Evolutionary conservation across 2,797 vertebrate genomes (phyloP).

Genomic region (Sparus aurata): DNA sequence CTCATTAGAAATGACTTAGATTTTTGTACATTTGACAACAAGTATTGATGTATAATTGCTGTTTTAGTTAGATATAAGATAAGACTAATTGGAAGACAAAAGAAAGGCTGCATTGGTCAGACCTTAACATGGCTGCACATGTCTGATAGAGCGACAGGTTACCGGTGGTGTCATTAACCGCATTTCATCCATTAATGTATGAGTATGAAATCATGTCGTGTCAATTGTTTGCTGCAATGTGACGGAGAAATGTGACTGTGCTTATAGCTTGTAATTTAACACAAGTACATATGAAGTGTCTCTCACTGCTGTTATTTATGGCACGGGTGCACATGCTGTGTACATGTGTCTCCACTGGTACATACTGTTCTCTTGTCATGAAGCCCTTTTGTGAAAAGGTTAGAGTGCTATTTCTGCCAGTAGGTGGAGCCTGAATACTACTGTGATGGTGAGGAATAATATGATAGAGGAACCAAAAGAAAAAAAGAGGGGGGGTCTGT

Average conservation of each 20-base stretch:
- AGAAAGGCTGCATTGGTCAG: not conserved
- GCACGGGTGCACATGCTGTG: slow-evolving; percentile 15
- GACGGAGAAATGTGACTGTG: slow-evolving; percentile 2
- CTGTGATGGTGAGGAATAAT: not conserved
- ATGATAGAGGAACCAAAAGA: not conserved
- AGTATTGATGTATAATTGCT: not conserved
- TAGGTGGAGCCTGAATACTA: slow-evolving; percentile 57
- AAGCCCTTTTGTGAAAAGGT: slow-evolving; percentile 31
- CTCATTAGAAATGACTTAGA: not conserved
- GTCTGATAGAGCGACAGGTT: not conserved
- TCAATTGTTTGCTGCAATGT: not conserved
- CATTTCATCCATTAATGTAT: not conserved
- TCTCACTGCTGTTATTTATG: slow-evolving; percentile 40
- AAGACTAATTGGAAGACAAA: not conserved
- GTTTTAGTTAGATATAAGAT: not conserved
- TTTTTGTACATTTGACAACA: not conserved
- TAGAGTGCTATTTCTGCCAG: slow-evolving; percentile 51
- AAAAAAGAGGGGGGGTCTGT: too few relatives aligned
- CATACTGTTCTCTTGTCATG: slow-evolving; percentile 37
- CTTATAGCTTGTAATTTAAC: slow-evolving; percentile 17
- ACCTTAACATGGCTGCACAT: not conserved
- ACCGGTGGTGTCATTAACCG: too few relatives aligned
- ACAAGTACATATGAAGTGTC: not conserved
- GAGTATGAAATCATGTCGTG: not conserved
- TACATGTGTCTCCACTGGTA: slow-evolving; percentile 32